Evolutionary conservation across 2,797 vertebrate species (phyloP), one percentile per base, ranked within the genome.

Genomic region (Acanthopagrus latus): DNA sequence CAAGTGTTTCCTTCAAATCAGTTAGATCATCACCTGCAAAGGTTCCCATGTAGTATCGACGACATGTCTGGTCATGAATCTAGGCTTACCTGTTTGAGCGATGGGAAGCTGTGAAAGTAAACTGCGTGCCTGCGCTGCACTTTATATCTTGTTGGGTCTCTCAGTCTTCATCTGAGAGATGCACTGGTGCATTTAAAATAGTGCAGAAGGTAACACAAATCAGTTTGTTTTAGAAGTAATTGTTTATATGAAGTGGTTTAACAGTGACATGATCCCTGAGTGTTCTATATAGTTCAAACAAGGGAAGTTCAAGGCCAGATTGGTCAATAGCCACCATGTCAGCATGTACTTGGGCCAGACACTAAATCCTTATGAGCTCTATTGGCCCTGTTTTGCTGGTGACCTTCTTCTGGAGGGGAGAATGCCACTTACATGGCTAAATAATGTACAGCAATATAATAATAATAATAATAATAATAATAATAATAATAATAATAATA

Each of bases 11-110:
- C 20, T 33, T 63, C 50, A 33, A 16, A 43, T 69, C 43, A 74
- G 84, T 86, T 58, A 74, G 21, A 13, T 59, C 23, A 51, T 72
- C 60, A 64, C 89, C 87, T 78, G 86, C 76, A 68, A 89, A 64
- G 14, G 84, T 93, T 92, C 88, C 80, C 92, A 93, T 43, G 74
- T 6, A n/a, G 55, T 6, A 16, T n/a, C 9, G 41, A 48, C 9
- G 41, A 48, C 93, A 3, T 70, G 92, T 63, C 80, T 75, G 54
- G 6, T 87, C 92, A 69, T 14, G 88, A 85, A 89, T 58, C 78
- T 50, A 0, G 48, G n/a, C 62, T 70, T 41, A 83, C 90, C 85
- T 79, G 90, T 80, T 80, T 29, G 23, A 55, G 47, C 62, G 58
- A 77, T n/a, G n/a, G 59, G 58, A 64, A 75, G 25, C 58, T 67